phyloP scores from a whole-genome alignment of 2,113 vertebrate species.

The Elachura formosa region DNA sequence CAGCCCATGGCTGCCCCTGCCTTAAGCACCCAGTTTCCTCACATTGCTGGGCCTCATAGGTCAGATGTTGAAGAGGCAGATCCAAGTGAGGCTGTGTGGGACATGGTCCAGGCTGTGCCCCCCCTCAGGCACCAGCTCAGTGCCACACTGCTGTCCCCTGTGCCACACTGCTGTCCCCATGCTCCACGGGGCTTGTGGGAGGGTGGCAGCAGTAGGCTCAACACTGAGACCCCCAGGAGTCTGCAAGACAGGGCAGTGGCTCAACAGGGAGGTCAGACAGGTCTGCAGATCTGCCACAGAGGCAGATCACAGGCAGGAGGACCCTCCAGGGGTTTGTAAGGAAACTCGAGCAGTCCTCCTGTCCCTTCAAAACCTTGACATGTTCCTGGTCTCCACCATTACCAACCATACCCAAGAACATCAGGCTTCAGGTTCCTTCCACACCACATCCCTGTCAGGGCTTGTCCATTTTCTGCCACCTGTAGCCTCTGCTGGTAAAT shows the following conservation, averaged over 20 bases:
- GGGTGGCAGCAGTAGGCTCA: background rate
- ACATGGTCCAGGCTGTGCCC: background rate
- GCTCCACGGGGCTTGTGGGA: fast-evolving
- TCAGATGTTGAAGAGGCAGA: background rate
- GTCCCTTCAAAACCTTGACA: background rate
- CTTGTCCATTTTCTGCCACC: background rate
- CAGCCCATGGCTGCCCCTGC: background rate
- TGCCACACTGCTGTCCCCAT: fast-evolving
- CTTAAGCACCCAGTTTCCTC: background rate
- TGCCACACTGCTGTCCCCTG: background rate
- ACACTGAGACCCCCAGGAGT: background rate
- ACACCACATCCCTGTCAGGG: fast-evolving
- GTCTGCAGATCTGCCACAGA: background rate
- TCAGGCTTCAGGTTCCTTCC: background rate
- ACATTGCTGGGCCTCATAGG: fast-evolving
- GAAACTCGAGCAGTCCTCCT: background rate
- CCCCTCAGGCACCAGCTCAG: background rate
- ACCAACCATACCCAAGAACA: fast-evolving
- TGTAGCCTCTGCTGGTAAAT: background rate
- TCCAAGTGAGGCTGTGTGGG: fast-evolving
- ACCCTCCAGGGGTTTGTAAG: background rate
- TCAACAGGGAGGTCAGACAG: background rate
- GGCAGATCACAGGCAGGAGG: too few relatives aligned
- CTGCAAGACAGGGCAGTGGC: background rate
- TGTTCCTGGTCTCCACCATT: background rate